Conservation (phyloP, 2,797 vertebrate genomes). For the Malacoraja senta region DNA sequence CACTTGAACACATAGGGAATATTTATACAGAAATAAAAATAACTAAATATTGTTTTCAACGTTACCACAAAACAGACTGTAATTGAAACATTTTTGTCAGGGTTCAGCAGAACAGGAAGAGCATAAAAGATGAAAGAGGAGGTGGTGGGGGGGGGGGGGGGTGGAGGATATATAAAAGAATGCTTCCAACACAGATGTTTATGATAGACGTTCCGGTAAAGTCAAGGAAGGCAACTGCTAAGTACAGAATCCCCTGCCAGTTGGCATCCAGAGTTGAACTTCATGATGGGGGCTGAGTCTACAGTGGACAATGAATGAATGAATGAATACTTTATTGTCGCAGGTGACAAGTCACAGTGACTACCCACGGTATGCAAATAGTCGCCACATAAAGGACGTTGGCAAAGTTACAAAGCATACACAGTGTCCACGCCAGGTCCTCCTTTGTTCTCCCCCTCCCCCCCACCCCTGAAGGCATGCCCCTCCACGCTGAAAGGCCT, state of each 20-base stretch:
- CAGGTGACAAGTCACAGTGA: too few species aligned
- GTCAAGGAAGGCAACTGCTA: conserved; percentile 1
- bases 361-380: too few species aligned
- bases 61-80: conserved; percentile 8
- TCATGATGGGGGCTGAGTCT: not conserved
- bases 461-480: too few species aligned
- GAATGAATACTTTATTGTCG: not conserved
- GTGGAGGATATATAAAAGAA: not conserved
- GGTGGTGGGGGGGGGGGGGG: too few species aligned
- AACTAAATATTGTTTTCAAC: not conserved
- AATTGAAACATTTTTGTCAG: conserved; percentile 8
- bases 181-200: not conserved
- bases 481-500: too few species aligned
- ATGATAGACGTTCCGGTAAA: not conserved
- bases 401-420: too few species aligned
- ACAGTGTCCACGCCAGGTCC: too few species aligned
- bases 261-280: not conserved
- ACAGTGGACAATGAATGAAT: not conserved
- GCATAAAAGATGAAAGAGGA: not conserved
- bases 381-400: too few species aligned
- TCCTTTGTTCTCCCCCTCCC: too few species aligned
- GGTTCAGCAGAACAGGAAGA: not conserved
- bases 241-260: not conserved
- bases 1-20: not conserved
- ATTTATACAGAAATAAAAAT: conserved; percentile 6